phyloP scores from a whole-genome alignment of 2,113 vertebrate genomes.

The Drymodes brunneopygia region DNA sequence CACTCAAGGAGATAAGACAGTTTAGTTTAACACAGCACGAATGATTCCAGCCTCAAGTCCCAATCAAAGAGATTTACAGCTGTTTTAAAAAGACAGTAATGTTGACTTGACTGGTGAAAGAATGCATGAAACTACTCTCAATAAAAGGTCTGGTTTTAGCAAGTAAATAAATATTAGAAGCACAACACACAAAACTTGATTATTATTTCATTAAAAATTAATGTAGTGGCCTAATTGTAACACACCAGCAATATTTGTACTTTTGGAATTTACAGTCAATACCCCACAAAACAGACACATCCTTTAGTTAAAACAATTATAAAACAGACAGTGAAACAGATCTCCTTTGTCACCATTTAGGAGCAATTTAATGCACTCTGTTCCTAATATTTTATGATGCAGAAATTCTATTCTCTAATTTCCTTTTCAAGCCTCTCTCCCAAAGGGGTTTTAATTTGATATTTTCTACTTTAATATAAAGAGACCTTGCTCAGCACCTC shows the following conservation, averaged over 20 bases:
- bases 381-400: conserved; percentile 32
- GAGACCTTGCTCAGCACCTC: neutral
- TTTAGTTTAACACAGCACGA: conserved; percentile 74
- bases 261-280: conserved; percentile 26
- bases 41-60: conserved; percentile 73
- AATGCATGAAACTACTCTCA: conserved; percentile 39
- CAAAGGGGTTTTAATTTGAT: neutral
- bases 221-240: neutral
- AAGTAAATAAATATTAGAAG: conserved; percentile 45
- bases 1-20: conserved; percentile 71
- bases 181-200: neutral
- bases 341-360: conserved; percentile 62
- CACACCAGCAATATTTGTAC: neutral
- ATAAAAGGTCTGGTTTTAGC: conserved; percentile 11
- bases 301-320: conserved; percentile 68
- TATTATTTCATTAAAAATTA: conserved; percentile 8
- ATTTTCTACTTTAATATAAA: neutral
- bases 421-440: neutral
- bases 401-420: conserved; percentile 23
- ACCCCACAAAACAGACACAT: neutral
- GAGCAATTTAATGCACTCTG: conserved; percentile 34
- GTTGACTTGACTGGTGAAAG: conserved; percentile 72
- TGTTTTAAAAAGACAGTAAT: conserved; percentile 71
- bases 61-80: conserved; percentile 77
- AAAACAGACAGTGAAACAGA: conserved; percentile 69